Conservation (phyloP, 35 echinoderm and acorn worm genomes). For the Hemicentrotus pulcherrimus region DNA sequence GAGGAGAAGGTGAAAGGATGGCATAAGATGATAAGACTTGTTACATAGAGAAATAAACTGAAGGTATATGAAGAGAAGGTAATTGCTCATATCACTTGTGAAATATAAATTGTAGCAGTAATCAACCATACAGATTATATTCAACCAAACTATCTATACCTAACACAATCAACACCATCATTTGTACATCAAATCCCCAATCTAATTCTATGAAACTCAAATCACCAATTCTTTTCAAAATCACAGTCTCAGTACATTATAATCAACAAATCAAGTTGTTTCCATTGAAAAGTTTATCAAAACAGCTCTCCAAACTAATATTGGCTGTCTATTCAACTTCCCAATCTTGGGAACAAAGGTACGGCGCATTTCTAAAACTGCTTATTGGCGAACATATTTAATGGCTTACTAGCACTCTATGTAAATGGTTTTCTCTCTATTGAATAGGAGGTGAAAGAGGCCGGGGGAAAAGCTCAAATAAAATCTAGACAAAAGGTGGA, state of each 20-base stretch:
- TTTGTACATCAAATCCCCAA: background rate
- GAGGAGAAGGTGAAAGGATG: too few species aligned
- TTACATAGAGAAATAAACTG: background rate
- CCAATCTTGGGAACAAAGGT: constrained; percentile 24
- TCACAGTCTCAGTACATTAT: background rate
- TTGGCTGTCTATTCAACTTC: background rate
- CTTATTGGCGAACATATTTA: constrained; percentile 37
- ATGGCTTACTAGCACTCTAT: constrained; percentile 27
- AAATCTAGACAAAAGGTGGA: background rate
- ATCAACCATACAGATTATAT: background rate
- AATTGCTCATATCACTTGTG: background rate
- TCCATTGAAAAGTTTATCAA: background rate
- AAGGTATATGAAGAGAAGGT: background rate
- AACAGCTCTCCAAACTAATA: constrained; percentile 2
- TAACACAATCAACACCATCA: background rate
- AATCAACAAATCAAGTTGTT: constrained; percentile 12
- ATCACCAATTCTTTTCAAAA: constrained; percentile 13
- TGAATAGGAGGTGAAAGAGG: constrained; percentile 21
- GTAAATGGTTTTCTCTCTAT: background rate
- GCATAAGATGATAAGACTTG: too few species aligned
- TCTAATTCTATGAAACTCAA: background rate
- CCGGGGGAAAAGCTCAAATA: background rate
- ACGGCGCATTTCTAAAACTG: background rate
- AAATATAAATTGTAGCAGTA: background rate
- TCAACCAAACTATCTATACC: background rate